Evolutionary conservation across 2,888 invertebrate species (phyloP).

Genomic region (Epinotia nisella): DNA sequence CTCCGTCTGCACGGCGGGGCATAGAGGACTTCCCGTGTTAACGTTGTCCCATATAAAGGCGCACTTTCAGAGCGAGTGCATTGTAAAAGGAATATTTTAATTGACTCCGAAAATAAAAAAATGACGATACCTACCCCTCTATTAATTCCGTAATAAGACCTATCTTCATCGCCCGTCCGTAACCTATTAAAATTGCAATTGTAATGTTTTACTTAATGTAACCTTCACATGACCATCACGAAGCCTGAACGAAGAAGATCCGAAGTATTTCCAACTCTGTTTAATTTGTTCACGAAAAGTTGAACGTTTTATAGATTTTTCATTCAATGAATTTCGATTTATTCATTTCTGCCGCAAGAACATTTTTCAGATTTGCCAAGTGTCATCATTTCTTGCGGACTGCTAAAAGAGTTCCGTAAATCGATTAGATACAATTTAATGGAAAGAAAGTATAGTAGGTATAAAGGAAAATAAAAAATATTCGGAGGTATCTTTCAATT

Average conservation of each 20-base stretch:
- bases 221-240: no score
- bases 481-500: neutral
- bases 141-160: neutral
- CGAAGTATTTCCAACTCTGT: slow-evolving; percentile 26
- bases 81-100: neutral
- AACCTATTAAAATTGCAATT: neutral
- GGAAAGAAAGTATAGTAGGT: no score
- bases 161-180: neutral
- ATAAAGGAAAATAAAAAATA: neutral
- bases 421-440: no score
- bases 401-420: no score
- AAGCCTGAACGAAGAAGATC: neutral
- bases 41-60: no score
- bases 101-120: neutral
- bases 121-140: neutral
- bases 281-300: slow-evolving; percentile 23
- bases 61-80: no score
- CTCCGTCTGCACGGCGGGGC: no score
- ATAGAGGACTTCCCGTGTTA: no score
- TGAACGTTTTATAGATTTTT: neutral
- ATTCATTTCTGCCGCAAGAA: neutral
- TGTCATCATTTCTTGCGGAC: no score
- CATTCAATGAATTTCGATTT: neutral
- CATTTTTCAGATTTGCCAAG: neutral
- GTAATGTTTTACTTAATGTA: slow-evolving; percentile 9